A percentile compares a stretch with the other conserved stretches of the same genome.
Conservation (phyloP, 2,797 vertebrate genomes). For the Hoplostethus atlanticus region DNA sequence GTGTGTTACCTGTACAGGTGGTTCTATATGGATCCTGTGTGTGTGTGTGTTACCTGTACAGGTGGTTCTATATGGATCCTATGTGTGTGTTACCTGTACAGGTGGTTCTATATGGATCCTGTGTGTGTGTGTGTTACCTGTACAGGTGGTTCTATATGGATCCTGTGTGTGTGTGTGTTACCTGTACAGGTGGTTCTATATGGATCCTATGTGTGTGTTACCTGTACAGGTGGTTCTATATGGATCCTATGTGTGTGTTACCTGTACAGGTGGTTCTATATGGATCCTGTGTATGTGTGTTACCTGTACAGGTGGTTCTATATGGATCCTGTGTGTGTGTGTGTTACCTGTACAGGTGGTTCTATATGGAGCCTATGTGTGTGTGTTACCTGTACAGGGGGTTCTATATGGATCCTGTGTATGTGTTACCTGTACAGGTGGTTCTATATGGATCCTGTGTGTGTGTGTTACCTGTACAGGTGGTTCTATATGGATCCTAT, state of each 20-base stretch:
- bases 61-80: slow-evolving; percentile 80
- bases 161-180: slow-evolving; percentile 57
- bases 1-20: not conserved
- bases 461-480: not conserved
- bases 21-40: not conserved
- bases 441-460: slow-evolving; percentile 80
- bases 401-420: not conserved
- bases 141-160: too few species aligned
- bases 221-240: too few species aligned
- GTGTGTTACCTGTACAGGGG: not conserved
- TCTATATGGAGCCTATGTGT: not conserved
- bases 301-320: slow-evolving; percentile 84
- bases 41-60: slow-evolving; percentile 84
- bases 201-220: slow-evolving; percentile 81
- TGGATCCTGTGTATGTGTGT: not conserved
- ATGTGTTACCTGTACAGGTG: slow-evolving; percentile 84
- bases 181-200: slow-evolving; percentile 80
- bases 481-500: too few species aligned
- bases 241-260: not conserved
- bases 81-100: not conserved
- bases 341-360: not conserved
- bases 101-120: too few species aligned
- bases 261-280: too few species aligned
- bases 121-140: not conserved
- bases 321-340: slow-evolving; percentile 81